A percentile compares a stretch with the other conserved stretches of the same genome.
Evolutionary conservation across 2,797 vertebrate species (phyloP).

Genomic region (Anisognathus igniventris): DNA sequence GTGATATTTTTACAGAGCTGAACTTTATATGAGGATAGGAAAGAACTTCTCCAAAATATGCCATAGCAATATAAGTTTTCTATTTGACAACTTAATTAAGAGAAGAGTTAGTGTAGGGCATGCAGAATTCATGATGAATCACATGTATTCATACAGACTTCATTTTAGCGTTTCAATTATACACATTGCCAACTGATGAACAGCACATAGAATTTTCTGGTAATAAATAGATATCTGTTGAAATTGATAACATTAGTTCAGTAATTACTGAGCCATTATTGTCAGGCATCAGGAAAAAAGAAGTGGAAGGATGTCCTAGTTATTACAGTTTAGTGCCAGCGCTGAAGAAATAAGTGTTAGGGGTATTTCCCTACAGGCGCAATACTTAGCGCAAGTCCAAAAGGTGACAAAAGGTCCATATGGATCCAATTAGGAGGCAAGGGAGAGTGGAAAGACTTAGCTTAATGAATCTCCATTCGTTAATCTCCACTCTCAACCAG

Average conservation of each 20-base stretch:
- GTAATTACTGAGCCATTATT: conserved; percentile 78
- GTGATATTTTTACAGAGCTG: conserved; percentile 60
- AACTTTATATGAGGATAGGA: conserved; percentile 58
- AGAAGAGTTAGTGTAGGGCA: conserved; percentile 72
- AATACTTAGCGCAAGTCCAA: background rate
- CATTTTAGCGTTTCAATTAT: conserved; percentile 80
- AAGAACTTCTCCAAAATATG: conserved; percentile 70
- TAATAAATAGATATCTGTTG: conserved; percentile 80
- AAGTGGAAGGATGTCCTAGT: conserved; percentile 44
- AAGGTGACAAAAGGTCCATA: background rate
- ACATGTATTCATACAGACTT: conserved; percentile 73
- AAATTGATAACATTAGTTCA: conserved; percentile 79
- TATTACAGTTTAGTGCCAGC: conserved; percentile 67
- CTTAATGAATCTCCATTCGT: background rate
- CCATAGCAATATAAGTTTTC: conserved; percentile 76
- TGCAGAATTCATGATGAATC: conserved; percentile 78
- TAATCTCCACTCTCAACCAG: background rate
- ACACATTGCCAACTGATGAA: conserved; percentile 78
- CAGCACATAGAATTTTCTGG: conserved; percentile 77
- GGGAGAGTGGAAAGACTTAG: background rate
- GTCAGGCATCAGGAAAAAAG: conserved; percentile 54
- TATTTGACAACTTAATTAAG: conserved; percentile 80
- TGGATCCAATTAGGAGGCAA: conserved; percentile 36
- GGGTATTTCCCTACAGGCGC: background rate
- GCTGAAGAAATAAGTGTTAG: background rate